These are phyloP conservation scores for Etheostoma spectabile DNA, from an alignment of 2,113 vertebrate species.

Conservation along the genomic window DNA sequence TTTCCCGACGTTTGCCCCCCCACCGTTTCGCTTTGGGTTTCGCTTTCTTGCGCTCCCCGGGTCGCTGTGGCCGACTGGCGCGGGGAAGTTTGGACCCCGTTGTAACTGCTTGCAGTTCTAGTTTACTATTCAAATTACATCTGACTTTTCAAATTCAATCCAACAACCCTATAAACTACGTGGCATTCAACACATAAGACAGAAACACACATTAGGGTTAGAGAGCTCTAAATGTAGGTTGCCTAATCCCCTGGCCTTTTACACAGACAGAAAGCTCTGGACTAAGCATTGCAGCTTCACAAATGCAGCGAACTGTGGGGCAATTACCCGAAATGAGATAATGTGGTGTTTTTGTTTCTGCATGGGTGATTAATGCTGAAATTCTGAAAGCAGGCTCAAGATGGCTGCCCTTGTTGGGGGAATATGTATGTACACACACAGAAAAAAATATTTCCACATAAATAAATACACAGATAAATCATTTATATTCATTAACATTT, in stretches of 20 bases:
- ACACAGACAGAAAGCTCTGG: slow-evolving; percentile 29
- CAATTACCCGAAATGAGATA: slow-evolving; percentile 70
- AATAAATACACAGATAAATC: slow-evolving; percentile 50
- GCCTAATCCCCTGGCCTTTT: slow-evolving; percentile 48
- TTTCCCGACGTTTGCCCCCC: too few relatives aligned
- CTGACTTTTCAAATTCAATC: too few relatives aligned
- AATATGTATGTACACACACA: neutral
- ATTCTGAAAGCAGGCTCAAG: slow-evolving; percentile 23
- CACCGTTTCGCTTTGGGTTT: too few relatives aligned
- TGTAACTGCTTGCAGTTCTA: too few relatives aligned
- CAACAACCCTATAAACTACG: too few relatives aligned
- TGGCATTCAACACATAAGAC: too few relatives aligned
- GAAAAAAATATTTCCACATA: slow-evolving; percentile 46
- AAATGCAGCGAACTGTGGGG: slow-evolving; percentile 52
- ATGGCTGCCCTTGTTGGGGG: slow-evolving; percentile 6
- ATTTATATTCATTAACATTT: slow-evolving; percentile 35
- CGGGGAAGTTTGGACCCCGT: too few relatives aligned
- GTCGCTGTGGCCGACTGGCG: too few relatives aligned
- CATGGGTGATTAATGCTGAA: slow-evolving; percentile 34
- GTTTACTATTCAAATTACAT: too few relatives aligned
- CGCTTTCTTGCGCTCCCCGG: too few relatives aligned
- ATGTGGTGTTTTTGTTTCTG: slow-evolving; percentile 61
- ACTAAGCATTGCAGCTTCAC: slow-evolving; percentile 59
- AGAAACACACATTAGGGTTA: neutral
- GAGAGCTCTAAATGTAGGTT: slow-evolving; percentile 65